phyloP scores from a whole-genome alignment of 2,888 invertebrate species.

The Oscheius sp. region DNA sequence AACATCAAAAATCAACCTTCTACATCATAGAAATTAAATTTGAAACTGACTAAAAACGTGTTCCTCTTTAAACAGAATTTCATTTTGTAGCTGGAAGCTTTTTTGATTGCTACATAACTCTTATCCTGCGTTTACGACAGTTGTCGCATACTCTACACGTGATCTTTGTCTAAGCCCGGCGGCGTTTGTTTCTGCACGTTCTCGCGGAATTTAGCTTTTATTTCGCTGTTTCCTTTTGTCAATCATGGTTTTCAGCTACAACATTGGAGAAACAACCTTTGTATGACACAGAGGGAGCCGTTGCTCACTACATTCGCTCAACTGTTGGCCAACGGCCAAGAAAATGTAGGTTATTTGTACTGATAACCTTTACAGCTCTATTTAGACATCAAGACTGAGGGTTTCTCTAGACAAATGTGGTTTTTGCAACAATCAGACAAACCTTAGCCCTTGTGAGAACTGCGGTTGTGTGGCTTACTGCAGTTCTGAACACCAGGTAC shows the following conservation, averaged over 20 bases:
- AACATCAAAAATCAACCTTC: too few species aligned
- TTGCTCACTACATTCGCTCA: background rate
- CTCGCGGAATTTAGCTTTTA: background rate
- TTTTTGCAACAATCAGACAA: slow-evolving; percentile 8
- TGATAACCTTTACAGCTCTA: background rate
- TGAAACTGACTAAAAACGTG: too few species aligned
- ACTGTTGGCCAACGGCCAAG: slow-evolving; percentile 2
- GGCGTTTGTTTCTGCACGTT: background rate
- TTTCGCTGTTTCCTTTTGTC: background rate
- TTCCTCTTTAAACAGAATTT: too few species aligned
- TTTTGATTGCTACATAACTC: too few species aligned
- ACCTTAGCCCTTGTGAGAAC: slow-evolving; percentile 8
- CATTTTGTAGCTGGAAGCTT: too few species aligned
- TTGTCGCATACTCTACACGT: background rate
- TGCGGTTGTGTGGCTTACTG: slow-evolving; percentile 31
- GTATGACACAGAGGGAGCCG: slow-evolving; percentile 16
- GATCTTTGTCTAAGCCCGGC: slow-evolving; percentile 7
- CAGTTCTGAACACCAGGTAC: slow-evolving; percentile 28
- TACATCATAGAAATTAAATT: too few species aligned
- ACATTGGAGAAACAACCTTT: background rate
- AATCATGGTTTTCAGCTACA: background rate
- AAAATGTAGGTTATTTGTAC: slow-evolving; percentile 17
- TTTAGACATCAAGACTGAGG: slow-evolving; percentile 17
- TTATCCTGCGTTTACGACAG: too few species aligned
- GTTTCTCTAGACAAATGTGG: slow-evolving; percentile 23